Evolutionary conservation across 1,140 invertebrate genomes (phyloP).

Genomic region (Ceratoteleas bidentatus): DNA sequence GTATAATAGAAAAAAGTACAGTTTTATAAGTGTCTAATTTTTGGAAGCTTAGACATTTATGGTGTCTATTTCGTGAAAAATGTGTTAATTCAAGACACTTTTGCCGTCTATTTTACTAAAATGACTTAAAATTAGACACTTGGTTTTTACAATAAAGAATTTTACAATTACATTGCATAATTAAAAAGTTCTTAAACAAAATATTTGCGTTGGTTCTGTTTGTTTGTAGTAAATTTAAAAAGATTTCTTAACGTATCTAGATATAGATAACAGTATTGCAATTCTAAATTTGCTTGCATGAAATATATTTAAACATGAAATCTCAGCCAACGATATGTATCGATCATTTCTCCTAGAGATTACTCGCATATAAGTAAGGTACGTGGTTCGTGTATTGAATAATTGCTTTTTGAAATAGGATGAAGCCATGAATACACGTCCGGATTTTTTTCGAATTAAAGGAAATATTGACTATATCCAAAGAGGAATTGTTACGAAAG

Average conservation of each 20-base stretch:
- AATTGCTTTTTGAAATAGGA: conserved; percentile 56
- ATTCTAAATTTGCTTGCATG: conserved; percentile 56
- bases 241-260: conserved; percentile 38
- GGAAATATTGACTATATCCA: too few relatives aligned
- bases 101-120: too few relatives aligned
- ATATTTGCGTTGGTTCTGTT: conserved; percentile 26
- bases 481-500: too few relatives aligned
- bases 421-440: conserved; percentile 17
- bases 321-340: conserved; percentile 50
- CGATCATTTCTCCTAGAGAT: conserved; percentile 54
- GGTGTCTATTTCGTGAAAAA: too few relatives aligned
- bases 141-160: conserved; percentile 35
- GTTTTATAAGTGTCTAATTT: too few relatives aligned
- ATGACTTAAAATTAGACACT: neutral
- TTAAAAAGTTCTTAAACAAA: conserved; percentile 35
- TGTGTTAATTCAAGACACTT: too few relatives aligned
- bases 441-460: too few relatives aligned
- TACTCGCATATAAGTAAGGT: conserved; percentile 46
- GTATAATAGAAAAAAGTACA: too few relatives aligned
- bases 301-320: conserved; percentile 60
- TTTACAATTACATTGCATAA: conserved; percentile 23
- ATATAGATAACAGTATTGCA: conserved; percentile 53
- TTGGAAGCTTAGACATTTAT: too few relatives aligned
- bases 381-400: conserved; percentile 55
- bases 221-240: conserved; percentile 53